phyloP scores from a whole-genome alignment of 2,113 vertebrate genomes.

The Bombycilla garrulus region DNA sequence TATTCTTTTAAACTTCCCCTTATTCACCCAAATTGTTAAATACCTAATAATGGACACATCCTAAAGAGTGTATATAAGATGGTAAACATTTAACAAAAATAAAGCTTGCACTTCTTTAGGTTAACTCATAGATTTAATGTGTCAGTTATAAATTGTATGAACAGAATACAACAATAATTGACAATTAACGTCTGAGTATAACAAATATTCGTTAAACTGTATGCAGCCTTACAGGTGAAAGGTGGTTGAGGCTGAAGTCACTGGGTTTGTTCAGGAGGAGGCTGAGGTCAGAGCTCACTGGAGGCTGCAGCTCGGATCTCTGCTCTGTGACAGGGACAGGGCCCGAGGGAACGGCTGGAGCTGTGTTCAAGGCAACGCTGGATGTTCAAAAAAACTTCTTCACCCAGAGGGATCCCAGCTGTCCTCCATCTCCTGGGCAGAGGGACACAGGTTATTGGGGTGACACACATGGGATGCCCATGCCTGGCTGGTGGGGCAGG shows the following conservation, averaged over 20 bases:
- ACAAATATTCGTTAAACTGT: background rate
- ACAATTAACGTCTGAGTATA: background rate
- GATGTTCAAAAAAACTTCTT: background rate
- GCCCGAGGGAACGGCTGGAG: accelerated
- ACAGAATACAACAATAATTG: background rate
- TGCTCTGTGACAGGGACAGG: background rate
- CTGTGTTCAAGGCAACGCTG: background rate
- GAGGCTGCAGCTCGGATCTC: background rate
- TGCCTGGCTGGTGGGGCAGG: background rate
- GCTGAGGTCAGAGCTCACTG: background rate
- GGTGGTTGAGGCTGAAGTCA: background rate
- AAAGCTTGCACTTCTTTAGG: background rate
- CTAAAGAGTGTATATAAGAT: background rate
- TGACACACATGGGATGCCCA: background rate
- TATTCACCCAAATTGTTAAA: background rate
- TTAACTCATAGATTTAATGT: background rate
- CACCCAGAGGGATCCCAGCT: background rate
- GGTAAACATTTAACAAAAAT: background rate
- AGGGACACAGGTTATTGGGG: background rate
- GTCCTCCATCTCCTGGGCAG: background rate
- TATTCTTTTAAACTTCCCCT: background rate
- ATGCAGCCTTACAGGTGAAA: background rate
- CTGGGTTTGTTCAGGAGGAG: background rate
- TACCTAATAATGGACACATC: background rate
- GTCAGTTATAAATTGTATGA: background rate